Conservation (phyloP, 1,140 invertebrate species). For the Calosoma granatense region DNA sequence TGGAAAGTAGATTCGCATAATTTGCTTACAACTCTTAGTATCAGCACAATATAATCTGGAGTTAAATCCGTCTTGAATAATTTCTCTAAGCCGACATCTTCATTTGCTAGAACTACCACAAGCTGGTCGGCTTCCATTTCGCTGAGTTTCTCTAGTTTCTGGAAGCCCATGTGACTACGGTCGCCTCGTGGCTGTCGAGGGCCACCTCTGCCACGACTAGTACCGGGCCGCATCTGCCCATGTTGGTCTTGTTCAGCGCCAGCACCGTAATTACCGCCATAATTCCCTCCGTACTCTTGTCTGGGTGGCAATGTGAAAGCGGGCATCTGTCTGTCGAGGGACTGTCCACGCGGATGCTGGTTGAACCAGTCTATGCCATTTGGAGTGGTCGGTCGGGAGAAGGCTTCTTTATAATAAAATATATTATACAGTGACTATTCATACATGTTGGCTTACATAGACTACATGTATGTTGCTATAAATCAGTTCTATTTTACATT, state of each 20-base stretch:
- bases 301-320: neutral
- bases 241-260: neutral
- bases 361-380: neutral
- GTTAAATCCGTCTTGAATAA: constrained; percentile 13
- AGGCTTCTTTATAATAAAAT: neutral
- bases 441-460: no score
- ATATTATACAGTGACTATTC: neutral
- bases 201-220: neutral
- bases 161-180: constrained; percentile 14
- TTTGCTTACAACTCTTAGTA: constrained; percentile 30
- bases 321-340: neutral
- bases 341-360: neutral
- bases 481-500: no score
- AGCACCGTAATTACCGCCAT: neutral
- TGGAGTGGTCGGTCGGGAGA: neutral
- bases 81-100: constrained; percentile 13
- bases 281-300: neutral
- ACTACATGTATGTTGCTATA: no score
- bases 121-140: constrained; percentile 14
- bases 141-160: constrained; percentile 17
- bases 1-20: constrained; percentile 31
- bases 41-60: constrained; percentile 18
- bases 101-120: constrained; percentile 11
- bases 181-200: neutral
- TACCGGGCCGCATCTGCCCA: neutral